phyloP scores from a whole-genome alignment of 1,140 invertebrate species.

The Tetranychus urticae region DNA sequence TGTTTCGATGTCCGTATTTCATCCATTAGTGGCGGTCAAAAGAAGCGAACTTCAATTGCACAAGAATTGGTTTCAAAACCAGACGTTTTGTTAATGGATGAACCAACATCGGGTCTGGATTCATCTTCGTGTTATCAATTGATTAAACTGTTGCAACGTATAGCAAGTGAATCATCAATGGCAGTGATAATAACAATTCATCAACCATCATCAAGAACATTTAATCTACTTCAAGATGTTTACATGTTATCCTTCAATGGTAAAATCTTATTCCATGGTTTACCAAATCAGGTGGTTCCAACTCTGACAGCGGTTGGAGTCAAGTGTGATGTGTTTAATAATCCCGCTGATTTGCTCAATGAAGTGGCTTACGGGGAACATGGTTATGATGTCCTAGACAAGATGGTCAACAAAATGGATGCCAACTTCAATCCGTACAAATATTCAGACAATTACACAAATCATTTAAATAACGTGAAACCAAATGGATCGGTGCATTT shows the following conservation, averaged over 20 bases:
- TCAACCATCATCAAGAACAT: slow-evolving; percentile 4
- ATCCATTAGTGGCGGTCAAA: slow-evolving; percentile 1
- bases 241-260: neutral
- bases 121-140: neutral
- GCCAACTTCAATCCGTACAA: too few relatives aligned
- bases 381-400: neutral
- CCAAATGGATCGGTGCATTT: too few relatives aligned
- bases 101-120: slow-evolving; percentile 6
- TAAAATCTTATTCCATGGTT: neutral
- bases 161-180: neutral
- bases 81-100: slow-evolving; percentile 4
- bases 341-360: slow-evolving; percentile 3
- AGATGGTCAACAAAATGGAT: neutral
- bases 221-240: slow-evolving; percentile 3
- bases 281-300: neutral
- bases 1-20: neutral
- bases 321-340: neutral
- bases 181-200: slow-evolving; percentile 4
- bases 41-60: slow-evolving; percentile 5
- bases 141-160: neutral
- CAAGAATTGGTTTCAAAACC: slow-evolving; percentile 4
- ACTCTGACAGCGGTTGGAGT: neutral
- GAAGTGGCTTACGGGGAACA: slow-evolving; percentile 1
- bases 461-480: too few relatives aligned
- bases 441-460: too few relatives aligned